Percentiles rank a stretch among this genome's conserved stretches.
phyloP scores from a whole-genome alignment of 2,113 vertebrate genomes.

The Nanorana parkeri region DNA sequence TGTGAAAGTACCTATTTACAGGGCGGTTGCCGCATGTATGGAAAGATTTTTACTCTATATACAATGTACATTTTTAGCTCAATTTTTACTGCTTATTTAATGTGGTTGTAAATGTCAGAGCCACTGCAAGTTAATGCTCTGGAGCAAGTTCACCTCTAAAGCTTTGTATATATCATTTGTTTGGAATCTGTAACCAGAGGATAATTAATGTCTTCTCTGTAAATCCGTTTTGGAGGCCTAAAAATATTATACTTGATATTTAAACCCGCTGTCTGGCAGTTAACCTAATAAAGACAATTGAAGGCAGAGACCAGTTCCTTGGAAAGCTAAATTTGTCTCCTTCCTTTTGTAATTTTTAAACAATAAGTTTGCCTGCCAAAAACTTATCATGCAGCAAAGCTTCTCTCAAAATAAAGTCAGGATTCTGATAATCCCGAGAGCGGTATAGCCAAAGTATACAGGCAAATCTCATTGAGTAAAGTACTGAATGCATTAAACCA shows the following conservation, averaged over 20 bases:
- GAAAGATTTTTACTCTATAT: too few relatives aligned
- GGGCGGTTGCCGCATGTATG: too few relatives aligned
- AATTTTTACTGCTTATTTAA: neutral
- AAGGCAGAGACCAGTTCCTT: slow-evolving; percentile 60
- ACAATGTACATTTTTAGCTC: too few relatives aligned
- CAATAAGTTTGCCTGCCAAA: slow-evolving; percentile 64
- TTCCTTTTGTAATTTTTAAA: slow-evolving; percentile 62
- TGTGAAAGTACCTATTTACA: too few relatives aligned
- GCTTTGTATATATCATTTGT: slow-evolving; percentile 1
- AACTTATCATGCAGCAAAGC: slow-evolving; percentile 41
- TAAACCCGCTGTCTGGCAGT: slow-evolving; percentile 55
- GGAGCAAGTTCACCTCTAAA: neutral
- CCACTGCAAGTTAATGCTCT: neutral
- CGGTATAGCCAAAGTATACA: slow-evolving; percentile 9
- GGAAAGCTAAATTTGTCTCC: slow-evolving; percentile 64
- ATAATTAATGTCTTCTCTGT: slow-evolving; percentile 60
- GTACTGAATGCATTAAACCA: neutral
- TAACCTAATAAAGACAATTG: slow-evolving; percentile 64
- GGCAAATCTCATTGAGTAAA: neutral
- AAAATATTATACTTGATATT: slow-evolving; percentile 51
- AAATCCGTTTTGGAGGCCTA: slow-evolving; percentile 56
- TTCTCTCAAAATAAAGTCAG: neutral
- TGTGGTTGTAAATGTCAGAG: neutral
- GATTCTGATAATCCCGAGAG: slow-evolving; percentile 7
- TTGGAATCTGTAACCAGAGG: slow-evolving; percentile 12